Base-by-base conservation (phyloP, 2,797 vertebrate species). In the Argyrosomus regius region DNA sequence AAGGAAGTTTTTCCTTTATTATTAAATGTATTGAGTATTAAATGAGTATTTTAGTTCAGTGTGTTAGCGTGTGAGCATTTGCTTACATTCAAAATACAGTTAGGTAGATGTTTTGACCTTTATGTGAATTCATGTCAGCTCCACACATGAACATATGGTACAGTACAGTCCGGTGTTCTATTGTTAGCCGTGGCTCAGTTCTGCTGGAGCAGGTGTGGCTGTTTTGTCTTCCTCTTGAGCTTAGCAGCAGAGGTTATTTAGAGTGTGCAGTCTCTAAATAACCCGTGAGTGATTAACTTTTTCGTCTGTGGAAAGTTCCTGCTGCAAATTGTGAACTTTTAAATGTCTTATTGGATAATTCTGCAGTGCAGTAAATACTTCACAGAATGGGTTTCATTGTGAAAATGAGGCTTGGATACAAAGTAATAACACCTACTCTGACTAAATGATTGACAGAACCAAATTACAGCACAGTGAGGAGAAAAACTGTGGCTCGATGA, bases 401-500 rank as follows among this genome's bases (percentile, higher is more conserved):
- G 4, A 22, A 31, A 71, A 41, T 48, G 28, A 63, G 49, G 35
- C 18, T 39, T 20, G 46, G 52, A 71, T 57, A 62, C n/a, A 46
- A 22, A 54, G 10, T 18, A 20, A 14, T 35, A 57, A 74, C 46
- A 35, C 43, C 41, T 24, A 56, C 54, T 46, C 41, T 68, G 14
- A 1, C 16, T 22, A 9, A n/a, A 49, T 63, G 62, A 79, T 71
- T 71, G 63, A 68, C 48, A 59, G 60, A 14, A 13, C 4, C 11
- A 72, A 10, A 77, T 73, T 52, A 35, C 74, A 67, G 68, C 68
- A 28, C 46, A 39, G 31, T 57, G 18, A 24, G 53, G 26, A 46
- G 48, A 20, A 13, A 3, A 6, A 7, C 53, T 53, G 53, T 58
- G 49, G 7, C 41, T 22, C 6, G 7, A 43, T 53, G 52, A 69